Evolutionary conservation across 92 coral and sea anemone species (phyloP).

Genomic region (Desmophyllum pertusum): DNA sequence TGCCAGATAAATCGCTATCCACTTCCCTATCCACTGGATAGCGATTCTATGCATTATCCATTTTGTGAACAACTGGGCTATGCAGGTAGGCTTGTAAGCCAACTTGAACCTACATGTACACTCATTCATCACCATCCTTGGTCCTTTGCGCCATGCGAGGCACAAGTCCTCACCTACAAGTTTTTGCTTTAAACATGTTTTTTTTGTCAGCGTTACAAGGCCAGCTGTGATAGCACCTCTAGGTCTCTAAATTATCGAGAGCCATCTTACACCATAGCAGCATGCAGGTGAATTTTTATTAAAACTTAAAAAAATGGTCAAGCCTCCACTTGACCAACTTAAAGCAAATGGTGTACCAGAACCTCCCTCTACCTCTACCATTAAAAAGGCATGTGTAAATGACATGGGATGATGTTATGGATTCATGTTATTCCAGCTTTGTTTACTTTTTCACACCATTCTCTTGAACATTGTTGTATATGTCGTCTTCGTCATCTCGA

Average conservation of each 20-base stretch:
- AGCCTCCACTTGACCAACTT: background rate
- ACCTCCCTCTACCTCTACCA: background rate
- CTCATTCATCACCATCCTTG: too few relatives aligned
- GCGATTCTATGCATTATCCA: too few relatives aligned
- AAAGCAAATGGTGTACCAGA: background rate
- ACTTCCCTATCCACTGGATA: too few relatives aligned
- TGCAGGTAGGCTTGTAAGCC: background rate
- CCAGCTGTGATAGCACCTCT: background rate
- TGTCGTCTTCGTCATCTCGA: slow-evolving; percentile 92
- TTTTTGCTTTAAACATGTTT: too few relatives aligned
- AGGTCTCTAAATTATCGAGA: background rate
- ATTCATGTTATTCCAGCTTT: background rate
- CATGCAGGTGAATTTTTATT: background rate
- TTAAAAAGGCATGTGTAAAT: background rate
- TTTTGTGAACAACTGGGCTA: too few relatives aligned
- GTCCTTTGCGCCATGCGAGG: too few relatives aligned
- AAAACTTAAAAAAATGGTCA: background rate
- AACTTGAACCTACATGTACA: background rate
- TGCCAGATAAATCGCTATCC: too few relatives aligned
- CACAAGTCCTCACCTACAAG: too few relatives aligned
- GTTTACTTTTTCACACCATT: slow-evolving; percentile 75
- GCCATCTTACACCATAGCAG: background rate
- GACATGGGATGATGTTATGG: background rate
- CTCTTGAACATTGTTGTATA: slow-evolving; percentile 64
- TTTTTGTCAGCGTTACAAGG: background rate